These are phyloP conservation scores for Drosophila seguyi DNA, from an alignment of 1,140 invertebrate species.

Conservation along the genomic window DNA sequence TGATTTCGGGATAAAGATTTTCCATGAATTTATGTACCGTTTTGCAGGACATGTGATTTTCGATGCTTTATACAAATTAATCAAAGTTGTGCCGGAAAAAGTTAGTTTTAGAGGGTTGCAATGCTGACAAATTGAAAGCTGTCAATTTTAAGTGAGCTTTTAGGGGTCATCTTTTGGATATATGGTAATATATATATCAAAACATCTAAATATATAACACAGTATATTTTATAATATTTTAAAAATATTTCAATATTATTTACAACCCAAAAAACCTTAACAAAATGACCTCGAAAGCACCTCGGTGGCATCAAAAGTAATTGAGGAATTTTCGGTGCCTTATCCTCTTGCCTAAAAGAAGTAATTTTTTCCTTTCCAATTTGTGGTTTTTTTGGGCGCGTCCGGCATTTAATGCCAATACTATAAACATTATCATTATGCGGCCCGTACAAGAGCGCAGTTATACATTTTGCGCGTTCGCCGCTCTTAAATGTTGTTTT, in stretches of 20 bases:
- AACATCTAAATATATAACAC: too few relatives aligned
- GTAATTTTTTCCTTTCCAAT: slow-evolving; percentile 50
- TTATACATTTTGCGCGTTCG: slow-evolving; percentile 70
- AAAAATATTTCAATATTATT: background rate
- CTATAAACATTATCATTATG: slow-evolving; percentile 78
- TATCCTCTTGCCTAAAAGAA: slow-evolving; percentile 33
- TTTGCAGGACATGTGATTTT: slow-evolving; percentile 13
- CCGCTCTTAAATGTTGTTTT: slow-evolving; percentile 63
- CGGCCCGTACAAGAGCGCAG: slow-evolving; percentile 41
- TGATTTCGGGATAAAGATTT: slow-evolving; percentile 11
- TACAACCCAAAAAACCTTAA: background rate
- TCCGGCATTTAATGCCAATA: slow-evolving; percentile 74
- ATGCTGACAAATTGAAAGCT: background rate
- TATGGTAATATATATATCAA: too few relatives aligned
- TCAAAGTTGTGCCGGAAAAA: background rate
- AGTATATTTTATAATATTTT: too few relatives aligned
- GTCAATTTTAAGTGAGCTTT: background rate
- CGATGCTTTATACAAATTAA: background rate
- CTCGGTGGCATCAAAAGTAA: slow-evolving; percentile 12
- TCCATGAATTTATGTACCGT: background rate
- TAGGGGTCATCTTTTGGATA: too few relatives aligned
- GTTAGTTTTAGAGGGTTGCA: background rate
- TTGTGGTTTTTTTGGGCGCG: slow-evolving; percentile 42
- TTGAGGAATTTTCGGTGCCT: slow-evolving; percentile 30
- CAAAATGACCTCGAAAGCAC: background rate